Percentiles rank a stretch among this genome's conserved stretches.
Conservation (phyloP, 2,888 invertebrate genomes). For the Dendrolimus pini region DNA sequence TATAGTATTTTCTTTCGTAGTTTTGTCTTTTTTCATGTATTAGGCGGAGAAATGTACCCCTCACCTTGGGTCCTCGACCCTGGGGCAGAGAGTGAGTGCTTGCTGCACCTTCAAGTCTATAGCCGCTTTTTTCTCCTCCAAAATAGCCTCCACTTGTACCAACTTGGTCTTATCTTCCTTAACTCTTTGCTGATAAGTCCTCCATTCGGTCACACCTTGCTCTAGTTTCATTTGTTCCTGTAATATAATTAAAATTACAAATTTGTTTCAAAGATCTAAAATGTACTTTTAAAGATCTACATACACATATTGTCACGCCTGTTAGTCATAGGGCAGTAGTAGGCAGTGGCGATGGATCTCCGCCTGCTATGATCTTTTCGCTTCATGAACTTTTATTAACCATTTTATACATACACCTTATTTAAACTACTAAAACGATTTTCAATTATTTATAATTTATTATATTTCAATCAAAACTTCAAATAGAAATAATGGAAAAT, state of each 20-base stretch:
- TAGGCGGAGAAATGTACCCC: background rate
- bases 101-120: conserved; percentile 40
- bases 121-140: conserved; percentile 43
- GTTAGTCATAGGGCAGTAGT: background rate
- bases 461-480: background rate
- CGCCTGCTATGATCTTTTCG: no score
- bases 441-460: background rate
- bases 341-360: background rate
- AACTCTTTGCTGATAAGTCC: conserved; percentile 37
- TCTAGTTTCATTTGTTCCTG: conserved; percentile 57
- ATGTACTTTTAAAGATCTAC: no score
- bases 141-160: conserved; percentile 42
- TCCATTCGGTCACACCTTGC: conserved; percentile 39
- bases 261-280: background rate
- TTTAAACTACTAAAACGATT: no score
- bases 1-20: no score
- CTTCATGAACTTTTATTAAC: no score
- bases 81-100: conserved; percentile 61
- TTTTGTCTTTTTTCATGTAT: no score
- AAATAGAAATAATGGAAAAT: background rate
- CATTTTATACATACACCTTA: no score
- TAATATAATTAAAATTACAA: background rate
- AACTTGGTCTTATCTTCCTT: conserved; percentile 59
- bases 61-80: conserved; percentile 69
- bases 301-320: background rate